Evolutionary conservation across 1,140 invertebrate genomes (phyloP), one percentile per base, ranked within the genome.

Genomic region (Heliothis subflexa): DNA sequence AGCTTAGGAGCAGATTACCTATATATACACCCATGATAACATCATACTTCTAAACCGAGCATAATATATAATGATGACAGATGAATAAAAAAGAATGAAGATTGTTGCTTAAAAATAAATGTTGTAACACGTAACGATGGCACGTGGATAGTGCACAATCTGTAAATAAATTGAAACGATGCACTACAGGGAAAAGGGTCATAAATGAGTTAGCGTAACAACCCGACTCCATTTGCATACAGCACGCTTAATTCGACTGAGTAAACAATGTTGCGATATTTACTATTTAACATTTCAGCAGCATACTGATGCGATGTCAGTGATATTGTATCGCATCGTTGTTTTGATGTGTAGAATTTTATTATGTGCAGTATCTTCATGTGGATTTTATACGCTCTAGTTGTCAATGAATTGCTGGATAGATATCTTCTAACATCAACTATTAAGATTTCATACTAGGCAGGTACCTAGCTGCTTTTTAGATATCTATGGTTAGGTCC

Each of bases 141-240:
- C 52, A 72, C 70, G 70, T 72, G 70, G 21, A 18, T 57, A 40
- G 10, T 57, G 18, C 68, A 54, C 70, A 72, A 25, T 18, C 21
- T 16, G 52, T 57, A 57, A 71, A 72, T 72, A 72, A 57, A 72
- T 57, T 21, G 70, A 55, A 72, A 72, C 70, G 70, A 54, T 70
- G 66, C 21, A 70, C 62, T 21, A 21, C 47, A 49, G 7, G 10
- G 62, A 47, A 52, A 70, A 28, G 21, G 66, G 18, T 10, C 47
- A 18, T 70, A 70, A 70, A 66, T 33, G 40, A 70, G 47, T 70
- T 70, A 68, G 5, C 66, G 62, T 21, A 11, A 47, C 40, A 16
- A 33, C 18, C 28, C 28, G 40, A 45, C 68, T 54, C 9, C 13
- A 54, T 25, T 47, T 33, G 18, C 45, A 52, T 33, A 50, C 16